Evolutionary conservation across 1,140 invertebrate species (phyloP).

Genomic region (Temnothorax longispinosus): DNA sequence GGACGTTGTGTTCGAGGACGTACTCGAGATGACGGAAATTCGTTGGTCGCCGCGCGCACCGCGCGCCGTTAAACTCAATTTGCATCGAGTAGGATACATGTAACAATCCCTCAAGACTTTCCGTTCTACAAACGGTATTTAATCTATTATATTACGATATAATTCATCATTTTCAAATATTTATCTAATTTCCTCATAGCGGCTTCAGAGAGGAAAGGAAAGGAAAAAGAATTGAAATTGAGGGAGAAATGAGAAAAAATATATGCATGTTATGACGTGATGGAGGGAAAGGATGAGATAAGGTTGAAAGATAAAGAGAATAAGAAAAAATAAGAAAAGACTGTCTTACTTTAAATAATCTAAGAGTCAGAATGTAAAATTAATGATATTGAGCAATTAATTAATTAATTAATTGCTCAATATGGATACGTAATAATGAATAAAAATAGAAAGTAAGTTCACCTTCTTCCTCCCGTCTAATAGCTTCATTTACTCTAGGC

Average conservation of each 20-base stretch:
- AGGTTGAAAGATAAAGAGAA: no score
- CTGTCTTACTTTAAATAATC: not conserved
- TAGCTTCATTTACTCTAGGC: conserved; percentile 92
- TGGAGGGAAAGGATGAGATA: not conserved
- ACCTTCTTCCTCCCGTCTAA: conserved; percentile 92
- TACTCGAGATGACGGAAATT: conserved; percentile 96
- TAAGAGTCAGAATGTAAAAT: not conserved
- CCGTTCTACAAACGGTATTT: conserved; percentile 78
- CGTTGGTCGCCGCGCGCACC: conserved; percentile 91
- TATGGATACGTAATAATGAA: not conserved
- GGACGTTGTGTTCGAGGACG: conserved; percentile 97
- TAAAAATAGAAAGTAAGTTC: conserved; percentile 2
- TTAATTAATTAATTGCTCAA: not conserved
- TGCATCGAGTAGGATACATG: conserved; percentile 87
- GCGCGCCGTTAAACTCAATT: conserved; percentile 87
- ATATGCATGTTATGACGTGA: not conserved
- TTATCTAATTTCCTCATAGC: not conserved
- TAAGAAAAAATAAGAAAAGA: not conserved
- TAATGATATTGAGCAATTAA: not conserved
- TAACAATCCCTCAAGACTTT: conserved; percentile 88
- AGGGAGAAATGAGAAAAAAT: not conserved
- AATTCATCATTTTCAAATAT: conserved; percentile 9
- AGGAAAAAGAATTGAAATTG: not conserved
- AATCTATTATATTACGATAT: conserved; percentile 19
- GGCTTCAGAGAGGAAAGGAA: not conserved